Evolutionary conservation across 2,113 vertebrate genomes (phyloP).

Genomic region (Synchiropus splendidus): DNA sequence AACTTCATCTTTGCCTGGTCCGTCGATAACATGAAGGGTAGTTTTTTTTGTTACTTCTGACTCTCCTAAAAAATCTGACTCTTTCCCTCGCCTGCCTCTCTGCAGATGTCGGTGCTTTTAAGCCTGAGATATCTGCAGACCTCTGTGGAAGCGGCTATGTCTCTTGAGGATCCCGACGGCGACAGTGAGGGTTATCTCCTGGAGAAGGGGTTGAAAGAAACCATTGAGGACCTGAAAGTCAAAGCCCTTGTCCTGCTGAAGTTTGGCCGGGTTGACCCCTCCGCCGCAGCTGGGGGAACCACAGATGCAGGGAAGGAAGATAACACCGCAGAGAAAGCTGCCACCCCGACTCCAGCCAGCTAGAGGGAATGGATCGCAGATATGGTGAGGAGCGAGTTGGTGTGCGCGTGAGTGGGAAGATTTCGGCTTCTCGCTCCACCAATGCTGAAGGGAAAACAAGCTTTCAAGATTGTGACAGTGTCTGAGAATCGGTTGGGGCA

Average conservation of each 20-base stretch:
- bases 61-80: too few relatives aligned
- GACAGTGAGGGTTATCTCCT: conserved; percentile 77
- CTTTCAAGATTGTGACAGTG: conserved; percentile 14
- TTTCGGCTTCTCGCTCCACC: conserved; percentile 36
- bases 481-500: conserved; percentile 16
- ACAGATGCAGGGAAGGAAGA: conserved; percentile 29
- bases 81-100: conserved; percentile 10
- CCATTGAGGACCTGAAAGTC: conserved; percentile 48
- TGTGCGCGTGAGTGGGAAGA: conserved; percentile 32
- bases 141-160: conserved; percentile 67
- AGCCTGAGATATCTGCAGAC: conserved; percentile 77
- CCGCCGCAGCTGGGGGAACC: conserved; percentile 9
- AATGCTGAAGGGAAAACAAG: conserved; percentile 29
- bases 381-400: conserved; percentile 18
- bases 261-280: conserved; percentile 49
- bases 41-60: too few relatives aligned
- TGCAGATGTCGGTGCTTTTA: conserved; percentile 65
- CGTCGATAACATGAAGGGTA: too few relatives aligned
- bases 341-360: conserved; percentile 38
- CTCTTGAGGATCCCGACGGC: conserved; percentile 58
- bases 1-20: too few relatives aligned
- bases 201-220: conserved; percentile 71
- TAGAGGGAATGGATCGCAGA: conserved; percentile 30
- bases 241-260: conserved; percentile 38
- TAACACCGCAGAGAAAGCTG: conserved; percentile 38